phyloP scores from a whole-genome alignment of 30 jellyfish, hydroid and myxozoan genomes.

The Mastigias papua region DNA sequence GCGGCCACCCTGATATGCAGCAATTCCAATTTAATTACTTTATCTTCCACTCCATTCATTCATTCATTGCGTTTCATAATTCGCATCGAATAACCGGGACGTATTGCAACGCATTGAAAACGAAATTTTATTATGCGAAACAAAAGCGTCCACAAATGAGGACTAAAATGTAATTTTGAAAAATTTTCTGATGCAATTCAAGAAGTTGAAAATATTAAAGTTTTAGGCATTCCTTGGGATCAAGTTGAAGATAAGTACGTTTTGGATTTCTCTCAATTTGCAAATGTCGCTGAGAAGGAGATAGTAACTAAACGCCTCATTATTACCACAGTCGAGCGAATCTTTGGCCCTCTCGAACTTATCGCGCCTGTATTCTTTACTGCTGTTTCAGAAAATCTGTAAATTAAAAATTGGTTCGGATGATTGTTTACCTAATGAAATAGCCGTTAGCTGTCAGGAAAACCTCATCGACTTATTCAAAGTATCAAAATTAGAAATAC shows the following conservation, averaged over 20 bases:
- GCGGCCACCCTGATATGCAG: too few species aligned
- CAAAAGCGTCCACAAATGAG: neutral
- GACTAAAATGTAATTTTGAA: neutral
- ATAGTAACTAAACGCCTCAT: slow-evolving; percentile 17
- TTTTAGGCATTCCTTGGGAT: slow-evolving; percentile 50
- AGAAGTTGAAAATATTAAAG: slow-evolving; percentile 15
- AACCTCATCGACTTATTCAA: neutral
- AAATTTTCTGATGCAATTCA: neutral
- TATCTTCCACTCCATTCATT: too few species aligned
- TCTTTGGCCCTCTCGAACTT: slow-evolving; percentile 14
- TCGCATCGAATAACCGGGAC: slow-evolving; percentile 8
- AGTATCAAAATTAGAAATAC: neutral
- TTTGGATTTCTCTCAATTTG: neutral
- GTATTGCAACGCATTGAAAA: neutral
- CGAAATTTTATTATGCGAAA: too few species aligned
- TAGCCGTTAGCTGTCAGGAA: neutral
- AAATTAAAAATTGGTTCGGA: slow-evolving; percentile 23
- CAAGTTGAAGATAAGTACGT: neutral
- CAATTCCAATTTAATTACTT: too few species aligned
- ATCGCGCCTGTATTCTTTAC: neutral
- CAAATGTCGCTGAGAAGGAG: neutral
- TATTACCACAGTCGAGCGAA: slow-evolving; percentile 1
- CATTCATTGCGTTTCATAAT: too few species aligned
- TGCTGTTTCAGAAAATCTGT: slow-evolving; percentile 23
- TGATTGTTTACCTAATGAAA: slow-evolving; percentile 6